These are phyloP conservation scores for Psittacula cyanocephala DNA, from an alignment of 2,113 vertebrate genomes.

Conservation along the genomic window DNA sequence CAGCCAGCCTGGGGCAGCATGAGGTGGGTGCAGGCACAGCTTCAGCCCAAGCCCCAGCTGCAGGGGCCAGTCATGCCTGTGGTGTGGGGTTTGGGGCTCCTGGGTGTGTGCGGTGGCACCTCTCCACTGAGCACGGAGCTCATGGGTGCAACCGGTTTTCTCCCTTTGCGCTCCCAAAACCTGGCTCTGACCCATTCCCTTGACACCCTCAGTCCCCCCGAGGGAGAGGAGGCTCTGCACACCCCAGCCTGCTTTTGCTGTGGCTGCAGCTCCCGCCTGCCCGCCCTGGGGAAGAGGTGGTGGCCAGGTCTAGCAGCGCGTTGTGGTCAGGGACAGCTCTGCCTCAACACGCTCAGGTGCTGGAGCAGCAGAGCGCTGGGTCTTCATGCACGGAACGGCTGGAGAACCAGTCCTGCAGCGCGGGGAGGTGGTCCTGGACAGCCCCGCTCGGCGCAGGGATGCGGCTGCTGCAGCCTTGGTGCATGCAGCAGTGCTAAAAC, in stretches of 20 bases:
- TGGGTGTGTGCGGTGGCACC: neutral
- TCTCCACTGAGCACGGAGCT: accelerated
- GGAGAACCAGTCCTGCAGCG: neutral
- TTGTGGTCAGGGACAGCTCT: neutral
- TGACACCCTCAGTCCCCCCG: no score
- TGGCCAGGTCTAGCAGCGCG: neutral
- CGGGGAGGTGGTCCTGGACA: neutral
- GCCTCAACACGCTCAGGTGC: neutral
- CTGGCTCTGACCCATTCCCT: neutral
- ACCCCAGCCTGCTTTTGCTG: neutral
- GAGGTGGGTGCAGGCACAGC: neutral
- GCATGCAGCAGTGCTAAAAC: neutral
- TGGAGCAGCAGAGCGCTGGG: neutral
- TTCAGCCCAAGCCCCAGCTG: neutral
- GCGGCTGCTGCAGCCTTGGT: accelerated
- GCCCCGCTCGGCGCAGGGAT: accelerated
- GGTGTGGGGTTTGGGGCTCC: neutral
- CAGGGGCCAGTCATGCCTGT: neutral
- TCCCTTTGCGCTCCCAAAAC: no score
- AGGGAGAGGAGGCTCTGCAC: neutral
- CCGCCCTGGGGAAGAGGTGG: neutral
- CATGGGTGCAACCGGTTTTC: neutral
- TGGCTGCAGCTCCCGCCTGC: neutral
- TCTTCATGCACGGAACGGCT: accelerated
- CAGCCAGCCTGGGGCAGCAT: neutral